Evolutionary conservation across 2,113 vertebrate genomes (phyloP).

Genomic region (Myodes glareolus): DNA sequence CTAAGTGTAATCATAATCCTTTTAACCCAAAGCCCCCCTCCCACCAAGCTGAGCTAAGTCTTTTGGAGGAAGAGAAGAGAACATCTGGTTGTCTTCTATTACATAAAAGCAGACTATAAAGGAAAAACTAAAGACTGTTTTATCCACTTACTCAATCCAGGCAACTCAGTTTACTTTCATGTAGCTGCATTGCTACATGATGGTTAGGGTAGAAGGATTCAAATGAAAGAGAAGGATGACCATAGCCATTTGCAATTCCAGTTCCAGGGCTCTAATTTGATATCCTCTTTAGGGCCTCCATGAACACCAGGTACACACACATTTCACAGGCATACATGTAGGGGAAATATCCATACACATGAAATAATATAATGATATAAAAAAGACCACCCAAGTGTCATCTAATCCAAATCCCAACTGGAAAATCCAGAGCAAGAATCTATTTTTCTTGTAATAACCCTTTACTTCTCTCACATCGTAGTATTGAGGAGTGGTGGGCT

Average conservation of each 20-base stretch:
- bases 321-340: neutral
- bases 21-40: neutral
- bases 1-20: neutral
- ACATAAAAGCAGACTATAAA: neutral
- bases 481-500: no score
- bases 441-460: neutral
- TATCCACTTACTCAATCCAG: neutral
- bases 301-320: neutral
- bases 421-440: neutral
- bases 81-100: neutral
- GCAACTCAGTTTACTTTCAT: neutral
- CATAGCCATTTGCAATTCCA: neutral
- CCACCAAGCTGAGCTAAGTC: neutral
- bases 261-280: neutral
- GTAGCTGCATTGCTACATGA: neutral
- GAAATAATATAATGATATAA: neutral
- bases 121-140: neutral
- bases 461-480: neutral
- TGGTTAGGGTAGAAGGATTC: neutral
- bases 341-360: neutral
- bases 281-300: neutral
- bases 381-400: neutral
- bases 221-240: neutral
- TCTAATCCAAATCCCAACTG: neutral
- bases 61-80: neutral